Percentiles rank a stretch among this genome's conserved stretches.
Conservation (phyloP, 2,113 vertebrate genomes). For the Chamaea fasciata region DNA sequence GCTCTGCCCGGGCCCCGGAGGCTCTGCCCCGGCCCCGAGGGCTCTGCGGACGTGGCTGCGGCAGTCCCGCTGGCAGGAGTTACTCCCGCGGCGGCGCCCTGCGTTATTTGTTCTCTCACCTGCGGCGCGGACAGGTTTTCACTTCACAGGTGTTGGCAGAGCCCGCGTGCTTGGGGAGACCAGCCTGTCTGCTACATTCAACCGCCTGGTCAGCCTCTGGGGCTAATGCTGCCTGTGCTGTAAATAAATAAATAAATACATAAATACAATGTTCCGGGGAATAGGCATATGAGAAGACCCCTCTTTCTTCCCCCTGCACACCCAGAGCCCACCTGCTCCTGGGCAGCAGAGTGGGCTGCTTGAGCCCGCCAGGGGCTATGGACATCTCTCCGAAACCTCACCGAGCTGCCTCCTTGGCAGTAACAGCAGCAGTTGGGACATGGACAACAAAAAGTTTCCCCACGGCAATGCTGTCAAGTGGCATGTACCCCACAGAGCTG, state of each 20-base stretch:
- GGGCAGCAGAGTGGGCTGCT: background rate
- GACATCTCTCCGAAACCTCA: accelerated
- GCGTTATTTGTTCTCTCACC: background rate
- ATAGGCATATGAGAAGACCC: background rate
- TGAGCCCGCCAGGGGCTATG: accelerated
- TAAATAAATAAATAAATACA: background rate
- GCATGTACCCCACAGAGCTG: background rate
- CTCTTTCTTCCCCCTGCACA: too few species aligned
- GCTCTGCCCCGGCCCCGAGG: too few species aligned
- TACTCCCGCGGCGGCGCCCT: background rate
- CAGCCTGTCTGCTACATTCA: background rate
- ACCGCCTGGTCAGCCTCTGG: background rate
- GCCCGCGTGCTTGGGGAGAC: background rate
- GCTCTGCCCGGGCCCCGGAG: background rate
- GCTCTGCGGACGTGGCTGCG: background rate
- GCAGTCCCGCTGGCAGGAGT: background rate
- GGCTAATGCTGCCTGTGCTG: background rate
- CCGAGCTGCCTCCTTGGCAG: accelerated
- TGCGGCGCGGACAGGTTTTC: background rate
- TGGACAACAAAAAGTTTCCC: background rate
- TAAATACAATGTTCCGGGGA: background rate
- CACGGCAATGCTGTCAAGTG: background rate
- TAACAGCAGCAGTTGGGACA: too few species aligned
- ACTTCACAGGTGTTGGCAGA: background rate
- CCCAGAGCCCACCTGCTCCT: accelerated